Percentiles rank a stretch among this genome's conserved stretches.
Conservation (phyloP, 2,888 invertebrate genomes). For the Melipona bicolor region DNA sequence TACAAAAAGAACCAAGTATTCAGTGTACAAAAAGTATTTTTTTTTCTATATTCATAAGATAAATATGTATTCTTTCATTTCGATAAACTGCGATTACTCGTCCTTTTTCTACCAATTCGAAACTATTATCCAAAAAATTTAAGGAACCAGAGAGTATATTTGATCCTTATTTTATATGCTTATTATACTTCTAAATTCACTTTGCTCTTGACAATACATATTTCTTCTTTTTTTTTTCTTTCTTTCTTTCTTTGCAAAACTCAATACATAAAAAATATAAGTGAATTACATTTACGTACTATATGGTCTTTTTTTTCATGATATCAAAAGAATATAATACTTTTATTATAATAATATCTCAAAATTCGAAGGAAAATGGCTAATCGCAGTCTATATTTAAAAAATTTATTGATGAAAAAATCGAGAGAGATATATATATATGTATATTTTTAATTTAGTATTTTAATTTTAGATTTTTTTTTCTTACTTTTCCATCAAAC, state of each 20-base stretch:
- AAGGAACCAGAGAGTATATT: constrained; percentile 55
- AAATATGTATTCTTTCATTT: constrained; percentile 26
- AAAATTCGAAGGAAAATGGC: constrained; percentile 47
- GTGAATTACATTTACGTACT: constrained; percentile 41
- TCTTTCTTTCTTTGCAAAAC: constrained; percentile 29
- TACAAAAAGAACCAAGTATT: constrained; percentile 45
- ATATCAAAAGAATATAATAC: constrained; percentile 49
- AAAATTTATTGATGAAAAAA: constrained; percentile 45
- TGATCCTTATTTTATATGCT: constrained; percentile 42
- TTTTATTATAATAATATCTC: constrained; percentile 41
- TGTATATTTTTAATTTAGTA: constrained; percentile 36
- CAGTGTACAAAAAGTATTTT: constrained; percentile 51
- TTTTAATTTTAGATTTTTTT: constrained; percentile 35
- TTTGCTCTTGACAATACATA: constrained; percentile 31
- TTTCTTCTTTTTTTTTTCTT: constrained; percentile 1
- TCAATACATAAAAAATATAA: constrained; percentile 51
- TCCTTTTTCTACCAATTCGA: constrained; percentile 41
- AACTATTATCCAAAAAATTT: constrained; percentile 53
- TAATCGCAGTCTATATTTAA: constrained; percentile 57
- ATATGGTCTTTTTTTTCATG: constrained; percentile 36
- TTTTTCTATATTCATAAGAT: constrained; percentile 38
- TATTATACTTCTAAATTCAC: constrained; percentile 36
- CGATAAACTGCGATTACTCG: constrained; percentile 55
- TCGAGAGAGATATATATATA: constrained; percentile 33
- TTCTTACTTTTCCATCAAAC: constrained; percentile 47